These are phyloP conservation scores for Megaceryle maxima DNA, from an alignment of 2,113 vertebrate species.

Conservation along the genomic window DNA sequence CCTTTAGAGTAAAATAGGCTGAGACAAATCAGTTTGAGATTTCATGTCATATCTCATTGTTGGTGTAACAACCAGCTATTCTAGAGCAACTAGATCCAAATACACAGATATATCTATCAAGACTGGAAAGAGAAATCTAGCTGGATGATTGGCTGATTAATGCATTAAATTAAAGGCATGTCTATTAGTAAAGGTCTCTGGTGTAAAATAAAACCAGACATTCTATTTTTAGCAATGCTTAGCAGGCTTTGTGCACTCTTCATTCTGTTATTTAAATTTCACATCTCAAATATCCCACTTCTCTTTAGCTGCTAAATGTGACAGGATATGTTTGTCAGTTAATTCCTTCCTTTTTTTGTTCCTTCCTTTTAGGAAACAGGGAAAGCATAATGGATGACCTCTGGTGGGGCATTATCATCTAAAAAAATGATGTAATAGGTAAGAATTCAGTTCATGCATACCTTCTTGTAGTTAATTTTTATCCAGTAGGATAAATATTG, in stretches of 20 bases:
- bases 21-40: neutral
- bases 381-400: neutral
- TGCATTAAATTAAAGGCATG: neutral
- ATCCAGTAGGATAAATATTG: neutral
- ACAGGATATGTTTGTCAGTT: neutral
- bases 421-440: neutral
- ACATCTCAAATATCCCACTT: neutral
- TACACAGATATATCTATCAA: neutral
- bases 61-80: neutral
- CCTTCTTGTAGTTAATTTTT: neutral
- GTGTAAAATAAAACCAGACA: neutral
- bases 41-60: neutral
- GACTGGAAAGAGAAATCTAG: neutral
- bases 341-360: neutral
- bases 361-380: neutral
- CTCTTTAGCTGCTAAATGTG: neutral
- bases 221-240: constrained; percentile 25
- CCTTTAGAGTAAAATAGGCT: neutral
- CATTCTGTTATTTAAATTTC: constrained; percentile 15
- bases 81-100: neutral
- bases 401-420: neutral
- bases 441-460: neutral
- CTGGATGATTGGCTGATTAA: neutral
- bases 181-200: neutral
- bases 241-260: neutral